A percentile compares a stretch with the other conserved stretches of the same genome.
These are phyloP conservation scores for Grammomys dolichurus DNA, from an alignment of 2,113 vertebrate genomes.

Conservation along the genomic window DNA sequence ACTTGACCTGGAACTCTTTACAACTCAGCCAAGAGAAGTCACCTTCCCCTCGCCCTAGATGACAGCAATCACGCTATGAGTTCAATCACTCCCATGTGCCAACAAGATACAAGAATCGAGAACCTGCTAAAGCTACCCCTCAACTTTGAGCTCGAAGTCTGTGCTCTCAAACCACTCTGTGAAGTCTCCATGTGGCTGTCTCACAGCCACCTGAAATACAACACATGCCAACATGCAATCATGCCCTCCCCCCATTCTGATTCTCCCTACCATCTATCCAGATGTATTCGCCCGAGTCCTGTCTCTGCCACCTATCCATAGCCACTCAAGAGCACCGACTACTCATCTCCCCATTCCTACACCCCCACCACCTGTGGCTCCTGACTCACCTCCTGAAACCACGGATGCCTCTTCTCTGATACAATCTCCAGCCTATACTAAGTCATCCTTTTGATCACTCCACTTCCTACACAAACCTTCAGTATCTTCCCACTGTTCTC, in stretches of 20 bases:
- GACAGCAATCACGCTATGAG: background rate
- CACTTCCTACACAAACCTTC: background rate
- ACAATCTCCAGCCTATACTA: background rate
- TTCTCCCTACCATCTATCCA: background rate
- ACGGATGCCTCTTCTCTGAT: background rate
- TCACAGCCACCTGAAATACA: slow-evolving; percentile 3
- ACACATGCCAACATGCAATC: background rate
- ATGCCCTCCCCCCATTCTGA: background rate
- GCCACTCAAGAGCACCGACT: background rate
- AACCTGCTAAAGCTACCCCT: background rate
- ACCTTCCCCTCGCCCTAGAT: background rate
- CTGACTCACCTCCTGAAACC: background rate
- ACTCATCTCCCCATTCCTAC: background rate
- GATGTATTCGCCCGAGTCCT: background rate
- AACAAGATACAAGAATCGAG: background rate
- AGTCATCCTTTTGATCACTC: background rate
- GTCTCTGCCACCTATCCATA: background rate
- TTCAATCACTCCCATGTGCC: background rate
- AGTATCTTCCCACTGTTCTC: background rate
- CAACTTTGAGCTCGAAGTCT: background rate
- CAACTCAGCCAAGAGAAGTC: background rate
- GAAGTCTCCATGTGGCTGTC: background rate
- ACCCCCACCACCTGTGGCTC: background rate
- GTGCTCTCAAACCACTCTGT: background rate
- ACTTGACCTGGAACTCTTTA: background rate